Evolutionary conservation across 1,140 invertebrate genomes (phyloP).

Genomic region (Lethrus apterus): DNA sequence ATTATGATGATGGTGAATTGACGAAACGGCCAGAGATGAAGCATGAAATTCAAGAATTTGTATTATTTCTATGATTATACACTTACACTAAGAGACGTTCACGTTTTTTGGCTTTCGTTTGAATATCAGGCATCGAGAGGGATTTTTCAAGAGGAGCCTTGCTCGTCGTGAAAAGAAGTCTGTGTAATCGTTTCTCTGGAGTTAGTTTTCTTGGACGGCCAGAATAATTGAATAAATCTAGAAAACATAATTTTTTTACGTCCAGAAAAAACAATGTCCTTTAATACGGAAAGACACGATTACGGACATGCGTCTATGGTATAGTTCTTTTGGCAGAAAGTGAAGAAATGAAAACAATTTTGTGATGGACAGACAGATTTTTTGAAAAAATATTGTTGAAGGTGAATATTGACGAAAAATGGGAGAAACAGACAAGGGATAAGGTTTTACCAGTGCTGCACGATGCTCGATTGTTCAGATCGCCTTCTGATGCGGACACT

Average conservation of each 20-base stretch:
- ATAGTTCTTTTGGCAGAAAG: no score
- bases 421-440: no score
- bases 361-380: no score
- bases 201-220: constrained; percentile 24
- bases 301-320: no score
- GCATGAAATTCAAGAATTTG: constrained; percentile 16
- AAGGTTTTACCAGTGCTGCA: constrained; percentile 27
- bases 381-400: not conserved
- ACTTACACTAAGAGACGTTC: constrained; percentile 62
- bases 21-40: no score
- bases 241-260: constrained; percentile 2
- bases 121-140: constrained; percentile 74
- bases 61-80: not conserved
- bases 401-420: not conserved
- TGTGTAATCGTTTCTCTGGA: constrained; percentile 42
- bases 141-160: constrained; percentile 67
- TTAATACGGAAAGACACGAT: no score
- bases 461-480: constrained; percentile 22
- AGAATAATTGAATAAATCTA: constrained; percentile 1
- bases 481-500: constrained; percentile 17
- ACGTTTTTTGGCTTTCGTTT: constrained; percentile 61
- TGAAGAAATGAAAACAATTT: no score
- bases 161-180: constrained; percentile 42
- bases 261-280: not conserved
- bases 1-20: no score